phyloP scores from a whole-genome alignment of 2,797 vertebrate species.

The Spinus pinus region DNA sequence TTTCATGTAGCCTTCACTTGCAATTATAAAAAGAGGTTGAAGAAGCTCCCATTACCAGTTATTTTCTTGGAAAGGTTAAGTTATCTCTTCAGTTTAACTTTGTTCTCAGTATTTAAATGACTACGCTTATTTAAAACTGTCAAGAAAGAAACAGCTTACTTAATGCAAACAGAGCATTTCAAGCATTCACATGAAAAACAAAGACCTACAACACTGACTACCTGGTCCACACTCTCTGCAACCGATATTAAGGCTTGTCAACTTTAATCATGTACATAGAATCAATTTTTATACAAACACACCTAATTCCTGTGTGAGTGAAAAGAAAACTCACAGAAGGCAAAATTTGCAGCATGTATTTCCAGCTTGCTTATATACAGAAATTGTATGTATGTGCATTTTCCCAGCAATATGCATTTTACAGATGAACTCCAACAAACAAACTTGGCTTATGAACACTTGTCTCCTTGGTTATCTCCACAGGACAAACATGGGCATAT shows the following conservation, averaged over 20 bases:
- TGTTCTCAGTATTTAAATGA: conserved; percentile 6
- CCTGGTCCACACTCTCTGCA: neutral
- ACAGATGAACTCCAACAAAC: neutral
- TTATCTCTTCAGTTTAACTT: neutral
- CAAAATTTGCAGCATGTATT: neutral
- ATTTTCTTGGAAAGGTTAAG: conserved; percentile 1
- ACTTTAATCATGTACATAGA: neutral
- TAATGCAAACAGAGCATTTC: neutral
- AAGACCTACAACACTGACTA: conserved; percentile 15
- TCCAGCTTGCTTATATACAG: neutral
- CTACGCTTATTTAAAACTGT: conserved; percentile 9
- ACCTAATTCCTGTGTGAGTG: neutral
- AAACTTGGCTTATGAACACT: neutral
- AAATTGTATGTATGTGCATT: neutral
- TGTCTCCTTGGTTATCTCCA: neutral
- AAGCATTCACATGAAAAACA: conserved; percentile 41
- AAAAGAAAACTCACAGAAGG: neutral
- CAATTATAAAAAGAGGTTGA: neutral
- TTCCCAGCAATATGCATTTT: neutral
- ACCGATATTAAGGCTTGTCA: conserved; percentile 14
- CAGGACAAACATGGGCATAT: fast-evolving
- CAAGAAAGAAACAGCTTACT: neutral
- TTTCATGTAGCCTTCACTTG: neutral
- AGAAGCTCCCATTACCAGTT: neutral
- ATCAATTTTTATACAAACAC: conserved; percentile 2